Percentiles rank a stretch among this genome's conserved stretches.
Evolutionary conservation across 2,888 invertebrate species (phyloP).

Genomic region (Cepaea hortensis): DNA sequence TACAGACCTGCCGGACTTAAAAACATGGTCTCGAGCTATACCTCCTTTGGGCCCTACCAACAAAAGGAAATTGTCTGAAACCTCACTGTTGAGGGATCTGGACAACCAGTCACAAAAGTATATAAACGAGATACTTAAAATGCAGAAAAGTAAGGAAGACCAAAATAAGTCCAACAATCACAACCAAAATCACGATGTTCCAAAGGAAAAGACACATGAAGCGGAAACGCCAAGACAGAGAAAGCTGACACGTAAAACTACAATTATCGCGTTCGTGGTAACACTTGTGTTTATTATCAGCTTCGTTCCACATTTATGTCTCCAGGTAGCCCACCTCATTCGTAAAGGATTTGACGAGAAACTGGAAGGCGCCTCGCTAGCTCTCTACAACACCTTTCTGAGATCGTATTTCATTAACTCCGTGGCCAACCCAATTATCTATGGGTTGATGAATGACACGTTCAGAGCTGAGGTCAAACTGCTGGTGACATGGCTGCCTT

Average conservation of each 20-base stretch:
- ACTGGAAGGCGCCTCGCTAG: conserved; percentile 48
- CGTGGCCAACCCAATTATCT: conserved; percentile 63
- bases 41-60: too few species aligned
- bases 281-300: conserved; percentile 63
- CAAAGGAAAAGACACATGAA: neutral
- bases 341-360: conserved; percentile 54
- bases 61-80: neutral
- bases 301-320: conserved; percentile 61
- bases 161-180: neutral
- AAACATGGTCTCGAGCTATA: neutral
- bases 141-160: neutral
- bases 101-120: neutral
- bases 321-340: conserved; percentile 57
- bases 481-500: neutral
- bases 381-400: conserved; percentile 60
- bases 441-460: conserved; percentile 59
- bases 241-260: conserved; percentile 40
- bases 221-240: neutral
- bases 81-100: neutral
- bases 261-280: conserved; percentile 59
- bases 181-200: neutral
- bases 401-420: conserved; percentile 65
- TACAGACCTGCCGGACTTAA: neutral
- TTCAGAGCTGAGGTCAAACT: conserved; percentile 53
- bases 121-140: neutral